phyloP scores from a whole-genome alignment of 1,140 invertebrate species.

The Diorhabda sublineata region DNA sequence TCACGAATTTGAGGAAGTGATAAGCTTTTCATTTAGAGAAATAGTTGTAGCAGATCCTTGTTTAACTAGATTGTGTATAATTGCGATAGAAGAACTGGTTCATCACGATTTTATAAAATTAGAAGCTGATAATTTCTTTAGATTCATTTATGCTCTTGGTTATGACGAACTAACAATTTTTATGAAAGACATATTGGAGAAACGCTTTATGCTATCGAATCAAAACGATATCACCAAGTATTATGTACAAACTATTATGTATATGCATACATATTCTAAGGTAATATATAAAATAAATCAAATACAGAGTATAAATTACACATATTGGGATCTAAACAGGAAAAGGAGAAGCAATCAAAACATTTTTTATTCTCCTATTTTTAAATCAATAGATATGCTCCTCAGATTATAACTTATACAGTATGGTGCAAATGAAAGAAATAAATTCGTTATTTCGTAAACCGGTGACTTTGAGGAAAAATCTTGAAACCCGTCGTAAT shows the following conservation, averaged over 20 bases:
- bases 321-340: no score
- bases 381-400: no score
- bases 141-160: constrained; percentile 25
- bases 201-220: constrained; percentile 27
- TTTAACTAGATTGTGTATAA: constrained; percentile 22
- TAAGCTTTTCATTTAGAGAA: constrained; percentile 24
- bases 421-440: no score
- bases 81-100: constrained; percentile 27
- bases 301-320: no score
- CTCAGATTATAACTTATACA: no score
- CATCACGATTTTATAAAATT: constrained; percentile 26
- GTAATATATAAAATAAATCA: no score
- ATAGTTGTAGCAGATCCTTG: constrained; percentile 22
- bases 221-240: constrained; percentile 27
- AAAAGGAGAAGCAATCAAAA: no score
- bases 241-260: constrained; percentile 28
- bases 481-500: no score
- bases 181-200: constrained; percentile 23
- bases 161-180: constrained; percentile 23
- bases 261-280: constrained; percentile 16
- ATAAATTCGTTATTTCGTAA: no score
- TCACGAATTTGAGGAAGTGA: constrained; percentile 28
- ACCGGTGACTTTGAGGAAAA: no score
- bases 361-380: no score
- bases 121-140: constrained; percentile 25